Conservation (phyloP, 2,113 vertebrate species). For the Lophura nycthemera region DNA sequence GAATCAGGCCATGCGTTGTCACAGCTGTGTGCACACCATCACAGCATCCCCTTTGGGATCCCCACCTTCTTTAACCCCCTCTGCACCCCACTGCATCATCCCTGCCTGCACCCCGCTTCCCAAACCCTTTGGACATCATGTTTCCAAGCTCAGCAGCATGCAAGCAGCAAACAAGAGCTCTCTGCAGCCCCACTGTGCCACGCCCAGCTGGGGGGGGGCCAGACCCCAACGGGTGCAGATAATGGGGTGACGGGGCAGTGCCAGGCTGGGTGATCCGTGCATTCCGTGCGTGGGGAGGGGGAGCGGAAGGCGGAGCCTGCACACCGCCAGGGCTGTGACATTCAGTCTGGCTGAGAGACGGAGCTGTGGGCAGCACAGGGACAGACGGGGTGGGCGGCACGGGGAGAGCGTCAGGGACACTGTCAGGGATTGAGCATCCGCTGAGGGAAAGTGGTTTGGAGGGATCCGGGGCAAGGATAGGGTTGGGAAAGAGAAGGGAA, state of each 20-base stretch:
- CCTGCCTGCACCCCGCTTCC: neutral
- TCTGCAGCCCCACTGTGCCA: fast-evolving
- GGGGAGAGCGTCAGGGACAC: fast-evolving
- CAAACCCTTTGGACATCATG: neutral
- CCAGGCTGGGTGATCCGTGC: neutral
- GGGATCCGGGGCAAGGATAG: neutral
- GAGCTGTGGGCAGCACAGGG: neutral
- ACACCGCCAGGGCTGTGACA: neutral
- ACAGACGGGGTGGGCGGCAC: neutral
- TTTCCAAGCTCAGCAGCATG: neutral
- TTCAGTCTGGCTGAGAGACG: neutral
- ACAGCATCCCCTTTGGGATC: fast-evolving
- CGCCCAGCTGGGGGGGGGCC: neutral
- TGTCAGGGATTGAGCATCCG: fast-evolving
- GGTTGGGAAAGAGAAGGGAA: neutral
- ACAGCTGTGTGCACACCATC: fast-evolving
- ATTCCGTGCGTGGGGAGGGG: neutral
- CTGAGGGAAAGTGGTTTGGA: neutral
- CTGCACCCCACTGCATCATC: neutral
- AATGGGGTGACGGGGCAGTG: neutral
- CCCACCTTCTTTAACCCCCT: neutral
- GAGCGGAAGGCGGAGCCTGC: constrained; percentile 37
- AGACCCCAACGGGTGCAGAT: fast-evolving
- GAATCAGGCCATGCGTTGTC: neutral
- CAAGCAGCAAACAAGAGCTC: neutral